Evolutionary conservation across 2,797 vertebrate species (phyloP).

Genomic region (Poecilia gillii): DNA sequence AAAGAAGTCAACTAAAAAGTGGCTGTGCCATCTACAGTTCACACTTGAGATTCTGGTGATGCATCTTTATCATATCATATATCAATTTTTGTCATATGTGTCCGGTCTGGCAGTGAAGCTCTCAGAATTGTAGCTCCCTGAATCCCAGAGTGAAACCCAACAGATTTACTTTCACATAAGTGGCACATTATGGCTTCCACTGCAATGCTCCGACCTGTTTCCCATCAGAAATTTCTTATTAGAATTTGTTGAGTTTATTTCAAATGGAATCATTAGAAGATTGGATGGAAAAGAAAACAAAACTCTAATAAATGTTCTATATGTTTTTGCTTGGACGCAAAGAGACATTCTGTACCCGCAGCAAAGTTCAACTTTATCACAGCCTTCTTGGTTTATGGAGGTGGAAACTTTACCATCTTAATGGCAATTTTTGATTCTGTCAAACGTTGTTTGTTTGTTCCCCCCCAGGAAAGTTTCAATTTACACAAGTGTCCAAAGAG

Average conservation of each 20-base stretch:
- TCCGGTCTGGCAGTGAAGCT: too few relatives aligned
- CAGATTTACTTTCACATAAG: too few relatives aligned
- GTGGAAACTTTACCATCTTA: constrained; percentile 42
- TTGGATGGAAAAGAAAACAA: neutral
- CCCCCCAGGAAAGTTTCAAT: constrained; percentile 56
- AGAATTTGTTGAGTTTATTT: neutral
- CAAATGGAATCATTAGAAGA: neutral
- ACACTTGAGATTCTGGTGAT: neutral
- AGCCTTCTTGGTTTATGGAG: constrained; percentile 21
- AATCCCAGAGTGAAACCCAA: too few relatives aligned
- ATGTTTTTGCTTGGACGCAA: neutral
- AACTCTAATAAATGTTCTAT: neutral
- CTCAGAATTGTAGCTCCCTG: too few relatives aligned
- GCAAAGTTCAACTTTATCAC: constrained; percentile 18
- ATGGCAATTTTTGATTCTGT: constrained; percentile 46
- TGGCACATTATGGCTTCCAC: too few relatives aligned
- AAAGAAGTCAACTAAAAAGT: neutral
- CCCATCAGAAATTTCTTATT: neutral
- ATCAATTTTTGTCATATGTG: too few relatives aligned
- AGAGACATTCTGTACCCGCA: neutral
- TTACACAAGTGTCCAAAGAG: constrained; percentile 58
- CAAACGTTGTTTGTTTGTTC: constrained; percentile 40
- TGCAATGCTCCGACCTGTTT: too few relatives aligned
- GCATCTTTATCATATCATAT: too few relatives aligned
- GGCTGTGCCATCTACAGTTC: neutral